These are phyloP conservation scores for Orthosia incerta DNA, from an alignment of 2,888 invertebrate species.

Conservation along the genomic window DNA sequence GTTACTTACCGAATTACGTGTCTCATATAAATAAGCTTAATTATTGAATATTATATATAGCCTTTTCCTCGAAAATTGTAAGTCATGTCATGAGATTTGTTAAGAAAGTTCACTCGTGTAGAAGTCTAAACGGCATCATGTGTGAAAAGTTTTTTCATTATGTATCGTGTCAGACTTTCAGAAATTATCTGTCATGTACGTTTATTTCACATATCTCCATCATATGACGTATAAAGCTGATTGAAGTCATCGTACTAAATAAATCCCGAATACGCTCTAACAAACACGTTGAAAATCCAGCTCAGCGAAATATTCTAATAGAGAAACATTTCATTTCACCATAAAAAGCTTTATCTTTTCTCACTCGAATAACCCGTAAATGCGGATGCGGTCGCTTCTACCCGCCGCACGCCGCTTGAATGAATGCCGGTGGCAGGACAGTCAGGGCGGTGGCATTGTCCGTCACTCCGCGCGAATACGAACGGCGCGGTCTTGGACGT, in stretches of 20 bases:
- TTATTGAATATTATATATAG: conserved; percentile 45
- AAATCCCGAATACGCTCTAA: conserved; percentile 53
- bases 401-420: conserved; percentile 72
- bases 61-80: conserved; percentile 5
- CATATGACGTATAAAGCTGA: conserved; percentile 15
- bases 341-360: conserved; percentile 79
- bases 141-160: conserved; percentile 30
- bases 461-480: conserved; percentile 81
- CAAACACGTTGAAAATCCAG: conserved; percentile 64
- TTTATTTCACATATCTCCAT: conserved; percentile 16
- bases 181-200: conserved; percentile 38
- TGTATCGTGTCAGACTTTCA: conserved; percentile 11
- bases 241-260: conserved; percentile 57
- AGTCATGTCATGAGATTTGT: conserved; percentile 15
- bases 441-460: conserved; percentile 86
- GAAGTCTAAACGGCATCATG: neutral
- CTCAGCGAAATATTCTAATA: conserved; percentile 69
- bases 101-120: conserved; percentile 24
- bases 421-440: conserved; percentile 79
- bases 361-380: conserved; percentile 80
- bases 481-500: conserved; percentile 78
- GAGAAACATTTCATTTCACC: conserved; percentile 74
- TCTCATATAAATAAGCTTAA: conserved; percentile 35
- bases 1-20: conserved; percentile 50
- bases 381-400: conserved; percentile 78